Base-by-base conservation (phyloP, 1,140 invertebrate genomes). In the Tachypleus tridentatus region DNA sequence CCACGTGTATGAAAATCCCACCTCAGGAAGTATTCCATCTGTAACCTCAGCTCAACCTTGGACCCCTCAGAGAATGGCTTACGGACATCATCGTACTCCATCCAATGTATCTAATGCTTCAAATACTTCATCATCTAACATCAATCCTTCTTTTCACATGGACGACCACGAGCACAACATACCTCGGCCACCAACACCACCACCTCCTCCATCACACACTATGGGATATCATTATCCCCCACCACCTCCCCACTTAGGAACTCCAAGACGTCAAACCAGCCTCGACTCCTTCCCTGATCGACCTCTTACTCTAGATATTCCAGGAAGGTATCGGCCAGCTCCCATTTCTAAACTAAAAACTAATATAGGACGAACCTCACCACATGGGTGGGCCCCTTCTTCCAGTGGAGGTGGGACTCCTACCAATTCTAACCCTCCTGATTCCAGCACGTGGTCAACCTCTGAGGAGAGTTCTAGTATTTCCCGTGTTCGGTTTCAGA, bases 381-480 rank as follows among this genome's bases (percentile, higher is more conserved):
- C 68, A 0, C 63, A 68, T 49, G 61, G 59, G 7, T 62, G 64
- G 64, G 62, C 63, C 9, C 56, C 58, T 51, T 61, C 59, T 47
- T 63, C 62, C 3, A 62, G 81, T 0, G 74, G 74, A 8, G 72
- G 72, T 11, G 76, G 74, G n/a, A 90, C 88, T 0, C 87, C 88
- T 49, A 90, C 88, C 3, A 89, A 89, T 77, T 85, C 87, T 56
- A 91, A 89, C 3, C 88, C 89, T 0, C 88, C 88, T 0, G 89
- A 91, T 69, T 89, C 87, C 69, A 72, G 63, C 47, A n/a, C n/a
- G 11, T 62, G 63, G 4, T 63, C 89, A 10, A 87, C 87, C 0
- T 89, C 87, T 69, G 89, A 91, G 61, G 88, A 91, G 69, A 88
- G 86, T 69, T 89, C 87, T 51, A 91, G 91, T 73, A 82, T 89